phyloP scores from a whole-genome alignment of 2,888 invertebrate species.

The Tetanocera ferruginea region DNA sequence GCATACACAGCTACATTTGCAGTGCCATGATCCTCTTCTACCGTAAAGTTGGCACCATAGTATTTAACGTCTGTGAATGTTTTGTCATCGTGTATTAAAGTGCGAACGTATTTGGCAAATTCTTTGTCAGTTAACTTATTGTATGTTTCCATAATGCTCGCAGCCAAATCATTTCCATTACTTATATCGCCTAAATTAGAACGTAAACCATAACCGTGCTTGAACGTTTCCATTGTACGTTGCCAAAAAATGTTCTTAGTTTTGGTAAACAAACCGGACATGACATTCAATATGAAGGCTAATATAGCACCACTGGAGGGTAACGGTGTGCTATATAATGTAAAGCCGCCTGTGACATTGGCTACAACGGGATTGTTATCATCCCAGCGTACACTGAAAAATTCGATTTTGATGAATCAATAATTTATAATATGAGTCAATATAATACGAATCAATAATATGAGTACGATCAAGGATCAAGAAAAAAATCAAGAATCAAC shows the following conservation, averaged over 20 bases:
- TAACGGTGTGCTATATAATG: conserved; percentile 82
- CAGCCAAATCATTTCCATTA: conserved; percentile 56
- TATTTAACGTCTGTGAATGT: conserved; percentile 78
- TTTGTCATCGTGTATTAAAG: conserved; percentile 69
- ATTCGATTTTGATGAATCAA: no score
- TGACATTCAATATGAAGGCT: conserved; percentile 84
- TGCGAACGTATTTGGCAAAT: conserved; percentile 73
- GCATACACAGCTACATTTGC: conserved; percentile 88
- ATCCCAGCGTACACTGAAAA: conserved; percentile 73
- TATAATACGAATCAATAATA: no score
- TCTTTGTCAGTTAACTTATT: conserved; percentile 75
- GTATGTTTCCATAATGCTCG: conserved; percentile 63
- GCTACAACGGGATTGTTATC: conserved; percentile 73
- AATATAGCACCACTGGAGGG: conserved; percentile 88
- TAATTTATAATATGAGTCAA: no score
- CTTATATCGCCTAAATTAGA: conserved; percentile 84
- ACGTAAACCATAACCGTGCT: conserved; percentile 90
- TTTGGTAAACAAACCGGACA: conserved; percentile 72
- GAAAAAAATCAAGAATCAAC: no score
- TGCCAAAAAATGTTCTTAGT: conserved; percentile 74
- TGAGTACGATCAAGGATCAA: no score
- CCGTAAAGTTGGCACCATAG: conserved; percentile 79
- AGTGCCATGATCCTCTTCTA: conserved; percentile 86
- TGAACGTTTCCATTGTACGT: conserved; percentile 88
- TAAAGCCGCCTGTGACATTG: conserved; percentile 74